Evolutionary conservation across 1,140 invertebrate genomes (phyloP).

Genomic region (Drosophila tropicalis): DNA sequence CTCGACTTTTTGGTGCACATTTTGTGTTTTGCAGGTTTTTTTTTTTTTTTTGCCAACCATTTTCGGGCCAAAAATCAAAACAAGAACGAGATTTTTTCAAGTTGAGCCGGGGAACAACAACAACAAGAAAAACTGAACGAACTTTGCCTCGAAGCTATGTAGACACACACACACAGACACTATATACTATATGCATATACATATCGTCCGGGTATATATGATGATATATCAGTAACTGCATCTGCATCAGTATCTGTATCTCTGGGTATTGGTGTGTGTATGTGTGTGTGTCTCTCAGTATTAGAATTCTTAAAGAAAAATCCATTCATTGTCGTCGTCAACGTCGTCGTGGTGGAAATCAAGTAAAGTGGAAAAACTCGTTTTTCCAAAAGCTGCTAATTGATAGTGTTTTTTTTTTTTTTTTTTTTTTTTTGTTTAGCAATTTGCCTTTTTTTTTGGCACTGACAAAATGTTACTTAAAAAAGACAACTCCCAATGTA

Average conservation of each 20-base stretch:
- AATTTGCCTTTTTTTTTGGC: slow-evolving; percentile 34
- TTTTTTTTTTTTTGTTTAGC: slow-evolving; percentile 20
- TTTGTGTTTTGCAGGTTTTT: too few relatives aligned
- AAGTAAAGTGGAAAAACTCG: slow-evolving; percentile 59
- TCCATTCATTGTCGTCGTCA: slow-evolving; percentile 58
- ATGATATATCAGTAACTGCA: slow-evolving; percentile 1
- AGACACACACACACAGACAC: slow-evolving; percentile 5
- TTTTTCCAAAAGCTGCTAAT: slow-evolving; percentile 66
- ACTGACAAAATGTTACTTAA: slow-evolving; percentile 39
- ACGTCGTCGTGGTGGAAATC: slow-evolving; percentile 56
- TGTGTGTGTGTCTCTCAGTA: slow-evolving; percentile 31
- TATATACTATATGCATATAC: not conserved
- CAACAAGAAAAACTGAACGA: slow-evolving; percentile 30
- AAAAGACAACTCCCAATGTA: not conserved
- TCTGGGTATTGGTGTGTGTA: not conserved
- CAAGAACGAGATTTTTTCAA: slow-evolving; percentile 54
- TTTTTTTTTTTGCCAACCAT: not conserved
- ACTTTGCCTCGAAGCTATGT: slow-evolving; percentile 8
- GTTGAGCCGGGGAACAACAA: slow-evolving; percentile 44
- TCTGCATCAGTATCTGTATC: slow-evolving; percentile 20
- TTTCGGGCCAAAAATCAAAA: slow-evolving; percentile 34
- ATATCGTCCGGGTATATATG: not conserved
- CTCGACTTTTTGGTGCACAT: slow-evolving; percentile 21
- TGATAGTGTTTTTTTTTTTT: slow-evolving; percentile 52
- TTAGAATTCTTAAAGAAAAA: slow-evolving; percentile 70